Evolutionary conservation across 1,140 invertebrate species (phyloP), one percentile per base, ranked within the genome.

Genomic region (Wiebesia pumilae): DNA sequence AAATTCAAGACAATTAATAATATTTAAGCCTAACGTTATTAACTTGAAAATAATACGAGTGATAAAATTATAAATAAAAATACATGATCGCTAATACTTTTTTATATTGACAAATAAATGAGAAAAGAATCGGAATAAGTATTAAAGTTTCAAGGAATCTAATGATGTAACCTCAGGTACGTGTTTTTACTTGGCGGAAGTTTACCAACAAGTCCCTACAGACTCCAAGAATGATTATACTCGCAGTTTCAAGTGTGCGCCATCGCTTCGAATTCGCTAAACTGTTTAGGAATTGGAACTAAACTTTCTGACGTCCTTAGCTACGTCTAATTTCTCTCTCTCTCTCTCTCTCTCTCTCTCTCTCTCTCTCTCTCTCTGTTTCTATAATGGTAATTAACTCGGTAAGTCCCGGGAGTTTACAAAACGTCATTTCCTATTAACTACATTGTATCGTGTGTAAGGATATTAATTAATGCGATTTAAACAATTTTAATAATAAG

Each of bases 211-310:
- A 85, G 38, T 85, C 62, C 65, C 78, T 43, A 85, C 43, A 43
- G 51, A 77, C 47, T 81, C 24, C n/a, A 78, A 82, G 80, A 86
- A 86, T 86, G 40, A 86, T 86, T 86, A 83, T 69, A 79, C 62
- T 35, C 77, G 79, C 27, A 21, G 58, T 27, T 24, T 30, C 33
- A 19, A n/a, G 27, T 43, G 30, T 38, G 16, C 67, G 1, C 54
- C 73, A 83, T 86, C 85, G 80, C 77, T 78, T 82, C 73, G 80
- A 86, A 86, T 86, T 78, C 47, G 16, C 69, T 78, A 65, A 83
- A 83, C 80, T 67, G 85, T 82, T 86, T 86, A 82, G 85, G 38
- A 86, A 86, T 78, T 27, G 54, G 67, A 58, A 65, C 78, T 85
- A 62, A 85, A 85, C 79, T 86, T 77, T 58, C 77, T 67, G 81